phyloP scores from a whole-genome alignment of 2,888 invertebrate genomes.

The Proisotoma minuta region DNA sequence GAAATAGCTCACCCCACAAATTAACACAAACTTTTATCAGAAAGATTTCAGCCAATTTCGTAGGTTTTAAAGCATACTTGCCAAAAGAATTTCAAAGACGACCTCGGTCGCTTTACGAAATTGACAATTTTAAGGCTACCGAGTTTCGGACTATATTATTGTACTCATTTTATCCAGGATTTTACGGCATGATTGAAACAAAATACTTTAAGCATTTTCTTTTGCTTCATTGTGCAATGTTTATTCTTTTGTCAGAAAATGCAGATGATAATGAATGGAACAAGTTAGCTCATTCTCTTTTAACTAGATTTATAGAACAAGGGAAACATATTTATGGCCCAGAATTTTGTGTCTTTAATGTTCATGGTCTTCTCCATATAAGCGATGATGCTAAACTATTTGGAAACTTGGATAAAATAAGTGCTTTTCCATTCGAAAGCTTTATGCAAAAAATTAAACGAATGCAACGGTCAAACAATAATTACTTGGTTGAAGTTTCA shows the following conservation, averaged over 20 bases:
- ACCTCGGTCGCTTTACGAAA: constrained; percentile 36
- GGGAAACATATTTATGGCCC: constrained; percentile 48
- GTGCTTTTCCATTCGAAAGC: constrained; percentile 50
- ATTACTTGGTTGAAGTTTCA: background rate
- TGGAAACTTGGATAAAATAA: constrained; percentile 49
- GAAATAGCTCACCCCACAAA: background rate
- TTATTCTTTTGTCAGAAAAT: background rate
- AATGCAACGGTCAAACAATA: background rate
- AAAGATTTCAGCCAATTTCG: background rate
- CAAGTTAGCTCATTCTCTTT: constrained; percentile 39
- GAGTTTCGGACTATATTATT: constrained; percentile 45
- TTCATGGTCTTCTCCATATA: constrained; percentile 50
- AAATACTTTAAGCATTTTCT: constrained; percentile 13
- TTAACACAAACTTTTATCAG: background rate
- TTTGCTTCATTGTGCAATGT: background rate
- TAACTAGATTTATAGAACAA: constrained; percentile 47
- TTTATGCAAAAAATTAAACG: constrained; percentile 45
- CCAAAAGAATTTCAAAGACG: background rate
- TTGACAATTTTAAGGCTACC: constrained; percentile 45
- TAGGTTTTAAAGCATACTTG: background rate
- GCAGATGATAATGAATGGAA: constrained; percentile 15
- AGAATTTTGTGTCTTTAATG: constrained; percentile 49
- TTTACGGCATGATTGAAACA: constrained; percentile 22
- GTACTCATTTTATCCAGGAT: constrained; percentile 40
- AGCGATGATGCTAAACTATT: constrained; percentile 49